These are phyloP conservation scores for Scalopus aquaticus DNA, from an alignment of 2,113 vertebrate species.

Conservation along the genomic window DNA sequence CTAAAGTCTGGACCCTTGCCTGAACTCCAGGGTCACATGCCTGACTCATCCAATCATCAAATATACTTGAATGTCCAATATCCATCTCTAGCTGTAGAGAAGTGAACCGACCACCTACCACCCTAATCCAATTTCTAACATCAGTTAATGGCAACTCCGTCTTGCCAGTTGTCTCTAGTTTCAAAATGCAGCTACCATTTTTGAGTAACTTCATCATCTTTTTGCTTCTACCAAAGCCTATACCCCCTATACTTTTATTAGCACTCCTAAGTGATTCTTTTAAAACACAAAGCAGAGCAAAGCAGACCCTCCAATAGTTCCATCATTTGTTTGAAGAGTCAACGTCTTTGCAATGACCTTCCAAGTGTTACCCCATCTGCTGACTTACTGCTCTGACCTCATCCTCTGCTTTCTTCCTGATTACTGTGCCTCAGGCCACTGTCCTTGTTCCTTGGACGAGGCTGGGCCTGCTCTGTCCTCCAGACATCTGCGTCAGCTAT, in stretches of 20 bases:
- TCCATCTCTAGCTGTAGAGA: neutral
- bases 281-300: neutral
- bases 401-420: neutral
- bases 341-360: neutral
- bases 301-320: neutral
- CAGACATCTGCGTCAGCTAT: neutral
- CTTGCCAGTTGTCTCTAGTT: neutral
- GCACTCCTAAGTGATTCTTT: neutral
- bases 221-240: neutral
- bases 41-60: neutral
- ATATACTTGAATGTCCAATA: neutral
- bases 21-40: neutral
- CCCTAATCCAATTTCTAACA: neutral
- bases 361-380: neutral
- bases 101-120: neutral
- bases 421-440: neutral
- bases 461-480: neutral
- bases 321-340: neutral
- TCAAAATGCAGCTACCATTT: neutral
- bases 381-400: neutral
- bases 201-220: neutral
- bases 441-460: neutral
- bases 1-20: neutral
- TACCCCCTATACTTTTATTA: neutral
- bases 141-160: neutral